These are phyloP conservation scores for Masnerella sp. DNA, from an alignment of 2,888 invertebrate genomes.

Conservation along the genomic window DNA sequence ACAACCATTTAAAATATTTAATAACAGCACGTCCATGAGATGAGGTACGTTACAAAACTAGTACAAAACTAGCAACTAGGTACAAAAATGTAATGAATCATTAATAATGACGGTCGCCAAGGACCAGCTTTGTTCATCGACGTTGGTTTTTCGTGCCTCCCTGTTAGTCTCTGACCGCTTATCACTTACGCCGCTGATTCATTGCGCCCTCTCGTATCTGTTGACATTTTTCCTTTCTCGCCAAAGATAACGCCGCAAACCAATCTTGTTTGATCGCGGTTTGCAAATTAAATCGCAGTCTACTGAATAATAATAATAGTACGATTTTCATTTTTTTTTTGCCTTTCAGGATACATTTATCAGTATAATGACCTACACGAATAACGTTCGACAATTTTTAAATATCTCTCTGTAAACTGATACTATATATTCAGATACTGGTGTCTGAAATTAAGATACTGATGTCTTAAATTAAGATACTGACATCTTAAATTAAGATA, in stretches of 20 bases:
- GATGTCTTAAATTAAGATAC: too few relatives aligned
- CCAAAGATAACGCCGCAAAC: constrained; percentile 2
- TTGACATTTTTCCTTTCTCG: constrained; percentile 38
- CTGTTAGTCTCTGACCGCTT: constrained; percentile 38
- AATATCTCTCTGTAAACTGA: too few relatives aligned
- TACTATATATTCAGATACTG: too few relatives aligned
- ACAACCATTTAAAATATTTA: constrained; percentile 74
- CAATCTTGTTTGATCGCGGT: too few relatives aligned
- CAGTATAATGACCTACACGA: too few relatives aligned
- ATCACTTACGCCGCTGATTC: constrained; percentile 32
- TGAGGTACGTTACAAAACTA: constrained; percentile 80
- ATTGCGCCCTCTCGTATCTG: constrained; percentile 30
- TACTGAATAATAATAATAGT: too few relatives aligned
- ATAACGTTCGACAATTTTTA: too few relatives aligned
- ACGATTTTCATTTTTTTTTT: too few relatives aligned
- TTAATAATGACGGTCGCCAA: constrained; percentile 73
- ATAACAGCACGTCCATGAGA: constrained; percentile 74
- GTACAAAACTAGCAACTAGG: constrained; percentile 81
- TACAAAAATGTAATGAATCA: constrained; percentile 78
- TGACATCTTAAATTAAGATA: too few relatives aligned
- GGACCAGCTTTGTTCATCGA: constrained; percentile 66
- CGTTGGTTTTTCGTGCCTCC: constrained; percentile 14
- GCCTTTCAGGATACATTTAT: too few relatives aligned
- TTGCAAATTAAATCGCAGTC: constrained; percentile 24
- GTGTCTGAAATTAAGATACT: too few relatives aligned